These are phyloP conservation scores for Sebastes steindachneri DNA, from an alignment of 2,797 vertebrate genomes.

Conservation along the genomic window DNA sequence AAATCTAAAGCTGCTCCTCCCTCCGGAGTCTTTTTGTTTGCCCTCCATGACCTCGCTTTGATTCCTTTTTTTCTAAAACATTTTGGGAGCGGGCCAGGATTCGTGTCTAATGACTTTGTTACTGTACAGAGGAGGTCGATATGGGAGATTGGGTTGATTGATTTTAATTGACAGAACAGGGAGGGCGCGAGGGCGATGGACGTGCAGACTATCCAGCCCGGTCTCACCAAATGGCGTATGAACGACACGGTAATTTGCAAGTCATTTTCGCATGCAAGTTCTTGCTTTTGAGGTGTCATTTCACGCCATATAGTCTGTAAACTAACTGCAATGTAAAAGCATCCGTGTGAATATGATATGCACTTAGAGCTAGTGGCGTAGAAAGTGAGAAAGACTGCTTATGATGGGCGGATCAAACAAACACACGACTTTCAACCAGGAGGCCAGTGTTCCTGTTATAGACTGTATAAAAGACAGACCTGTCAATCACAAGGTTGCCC, in stretches of 20 bases:
- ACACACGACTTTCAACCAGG: too few species aligned
- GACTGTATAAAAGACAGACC: too few species aligned
- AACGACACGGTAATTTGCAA: not conserved
- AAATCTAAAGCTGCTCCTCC: constrained; percentile 16
- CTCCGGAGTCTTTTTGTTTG: constrained; percentile 19
- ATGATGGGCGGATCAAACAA: too few species aligned
- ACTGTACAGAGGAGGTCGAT: constrained; percentile 44
- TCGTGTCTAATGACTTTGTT: constrained; percentile 36
- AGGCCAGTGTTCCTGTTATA: too few species aligned
- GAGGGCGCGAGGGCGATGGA: not conserved
- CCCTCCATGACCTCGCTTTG: constrained; percentile 43
- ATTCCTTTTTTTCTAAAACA: not conserved
- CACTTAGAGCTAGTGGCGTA: not conserved
- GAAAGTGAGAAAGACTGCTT: too few species aligned
- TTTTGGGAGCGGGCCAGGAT: constrained; percentile 34
- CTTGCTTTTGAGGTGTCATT: not conserved
- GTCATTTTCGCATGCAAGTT: not conserved
- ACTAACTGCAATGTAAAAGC: not conserved
- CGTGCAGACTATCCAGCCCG: not conserved
- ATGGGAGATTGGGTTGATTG: constrained; percentile 57
- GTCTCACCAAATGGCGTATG: not conserved
- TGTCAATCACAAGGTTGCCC: too few species aligned
- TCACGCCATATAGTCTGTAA: not conserved
- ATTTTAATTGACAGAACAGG: constrained; percentile 50
- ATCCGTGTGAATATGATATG: not conserved